These are phyloP conservation scores for Listronotus oregonensis DNA, from an alignment of 1,140 invertebrate genomes.

Conservation along the genomic window DNA sequence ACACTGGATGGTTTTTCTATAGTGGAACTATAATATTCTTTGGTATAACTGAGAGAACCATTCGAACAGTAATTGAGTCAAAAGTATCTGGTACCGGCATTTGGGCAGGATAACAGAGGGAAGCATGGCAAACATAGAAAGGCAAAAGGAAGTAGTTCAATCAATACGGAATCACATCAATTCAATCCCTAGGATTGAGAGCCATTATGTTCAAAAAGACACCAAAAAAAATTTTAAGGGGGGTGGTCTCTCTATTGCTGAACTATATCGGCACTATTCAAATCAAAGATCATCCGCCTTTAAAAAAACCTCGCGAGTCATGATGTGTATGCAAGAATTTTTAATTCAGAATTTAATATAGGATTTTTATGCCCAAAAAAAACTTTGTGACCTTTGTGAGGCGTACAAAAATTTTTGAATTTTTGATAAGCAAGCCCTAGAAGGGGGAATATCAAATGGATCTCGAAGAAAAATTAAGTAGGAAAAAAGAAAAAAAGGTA, in stretches of 20 bases:
- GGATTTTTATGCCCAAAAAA: too few relatives aligned
- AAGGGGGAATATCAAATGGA: too few relatives aligned
- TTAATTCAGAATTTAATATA: conserved; percentile 53
- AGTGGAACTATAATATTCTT: too few relatives aligned
- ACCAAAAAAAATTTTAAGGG: conserved; percentile 49
- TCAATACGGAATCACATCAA: conserved; percentile 41
- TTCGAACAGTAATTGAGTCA: background rate
- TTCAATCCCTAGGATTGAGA: too few relatives aligned
- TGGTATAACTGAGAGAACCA: background rate
- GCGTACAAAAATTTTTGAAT: too few relatives aligned
- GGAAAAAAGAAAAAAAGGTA: too few relatives aligned
- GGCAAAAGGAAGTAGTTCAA: conserved; percentile 33
- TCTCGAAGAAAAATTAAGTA: too few relatives aligned
- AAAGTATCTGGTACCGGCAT: background rate
- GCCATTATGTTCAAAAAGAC: conserved; percentile 43
- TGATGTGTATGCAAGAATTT: conserved; percentile 48
- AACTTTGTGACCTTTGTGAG: too few relatives aligned
- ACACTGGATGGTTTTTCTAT: too few relatives aligned
- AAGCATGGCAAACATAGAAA: conserved; percentile 37
- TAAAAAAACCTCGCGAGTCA: conserved; percentile 40
- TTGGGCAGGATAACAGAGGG: conserved; percentile 33
- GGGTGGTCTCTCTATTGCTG: conserved; percentile 46
- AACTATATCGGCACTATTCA: conserved; percentile 50
- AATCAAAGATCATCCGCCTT: conserved; percentile 37
- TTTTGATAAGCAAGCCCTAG: too few relatives aligned